These are phyloP conservation scores for Falco columbarius DNA, from an alignment of 2,797 vertebrate genomes.

Conservation along the genomic window DNA sequence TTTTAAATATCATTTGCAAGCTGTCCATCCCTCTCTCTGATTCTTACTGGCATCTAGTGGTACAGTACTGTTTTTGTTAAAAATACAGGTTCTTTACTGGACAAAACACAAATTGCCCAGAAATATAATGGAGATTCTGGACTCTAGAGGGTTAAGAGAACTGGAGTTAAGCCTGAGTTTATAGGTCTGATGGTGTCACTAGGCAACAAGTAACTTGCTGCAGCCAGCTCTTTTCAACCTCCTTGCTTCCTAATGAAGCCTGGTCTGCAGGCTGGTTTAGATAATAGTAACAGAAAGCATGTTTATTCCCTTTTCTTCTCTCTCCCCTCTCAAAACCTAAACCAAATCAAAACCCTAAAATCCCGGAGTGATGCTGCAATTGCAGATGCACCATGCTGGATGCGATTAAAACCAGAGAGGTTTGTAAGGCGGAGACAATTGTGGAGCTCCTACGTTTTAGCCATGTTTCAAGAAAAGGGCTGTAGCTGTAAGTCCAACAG, in stretches of 20 bases:
- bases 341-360: background rate
- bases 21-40: background rate
- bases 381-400: background rate
- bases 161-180: conserved; percentile 28
- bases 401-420: background rate
- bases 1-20: background rate
- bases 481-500: background rate
- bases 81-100: background rate
- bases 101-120: background rate
- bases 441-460: background rate
- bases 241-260: conserved; percentile 16
- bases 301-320: background rate
- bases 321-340: background rate
- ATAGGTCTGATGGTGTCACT: conserved; percentile 63
- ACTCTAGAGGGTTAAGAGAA: conserved; percentile 30
- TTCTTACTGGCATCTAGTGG: conserved; percentile 33
- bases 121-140: background rate
- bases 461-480: background rate
- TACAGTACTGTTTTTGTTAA: background rate
- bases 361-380: background rate
- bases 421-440: background rate
- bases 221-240: conserved; percentile 29
- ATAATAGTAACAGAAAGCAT: background rate
- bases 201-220: conserved; percentile 66
- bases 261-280: background rate